Evolutionary conservation across 2,113 vertebrate species (phyloP).

Genomic region (Xerus inauris): DNA sequence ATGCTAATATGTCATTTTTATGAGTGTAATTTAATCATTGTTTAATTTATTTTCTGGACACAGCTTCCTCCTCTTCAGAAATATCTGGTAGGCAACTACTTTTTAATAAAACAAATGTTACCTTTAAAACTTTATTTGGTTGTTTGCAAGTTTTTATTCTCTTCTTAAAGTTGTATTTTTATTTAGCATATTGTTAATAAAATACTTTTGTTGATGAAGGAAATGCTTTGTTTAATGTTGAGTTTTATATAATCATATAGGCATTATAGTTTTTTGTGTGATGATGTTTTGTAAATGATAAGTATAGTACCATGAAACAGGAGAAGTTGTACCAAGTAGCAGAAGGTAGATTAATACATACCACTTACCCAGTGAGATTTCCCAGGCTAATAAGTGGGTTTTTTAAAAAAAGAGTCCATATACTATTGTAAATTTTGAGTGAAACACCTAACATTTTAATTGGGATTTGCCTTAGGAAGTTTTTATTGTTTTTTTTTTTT

Average conservation of each 20-base stretch:
- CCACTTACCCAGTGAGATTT: neutral
- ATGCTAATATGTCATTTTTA: slow-evolving; percentile 42
- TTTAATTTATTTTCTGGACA: slow-evolving; percentile 73
- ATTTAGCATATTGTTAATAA: slow-evolving; percentile 44
- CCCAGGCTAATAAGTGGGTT: neutral
- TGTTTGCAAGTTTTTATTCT: slow-evolving; percentile 55
- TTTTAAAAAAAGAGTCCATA: neutral
- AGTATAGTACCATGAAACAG: neutral
- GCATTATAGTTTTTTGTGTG: neutral
- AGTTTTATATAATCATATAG: neutral
- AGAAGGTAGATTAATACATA: neutral
- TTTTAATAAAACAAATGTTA: slow-evolving; percentile 75
- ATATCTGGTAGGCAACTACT: slow-evolving; percentile 75
- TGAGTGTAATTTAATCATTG: slow-evolving; percentile 70
- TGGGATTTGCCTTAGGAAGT: slow-evolving; percentile 24
- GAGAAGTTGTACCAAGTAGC: neutral
- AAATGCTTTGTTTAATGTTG: slow-evolving; percentile 38
- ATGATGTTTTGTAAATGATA: slow-evolving; percentile 46
- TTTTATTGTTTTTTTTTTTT: neutral
- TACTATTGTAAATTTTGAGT: neutral
- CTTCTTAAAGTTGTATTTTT: slow-evolving; percentile 34
- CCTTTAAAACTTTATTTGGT: slow-evolving; percentile 44
- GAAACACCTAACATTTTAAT: neutral
- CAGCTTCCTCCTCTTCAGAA: slow-evolving; percentile 78
- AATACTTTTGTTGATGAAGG: slow-evolving; percentile 33